A percentile compares a stretch with the other conserved stretches of the same genome.
phyloP scores from a whole-genome alignment of 2,797 vertebrate genomes.

The Cephalopachus bancanus region DNA sequence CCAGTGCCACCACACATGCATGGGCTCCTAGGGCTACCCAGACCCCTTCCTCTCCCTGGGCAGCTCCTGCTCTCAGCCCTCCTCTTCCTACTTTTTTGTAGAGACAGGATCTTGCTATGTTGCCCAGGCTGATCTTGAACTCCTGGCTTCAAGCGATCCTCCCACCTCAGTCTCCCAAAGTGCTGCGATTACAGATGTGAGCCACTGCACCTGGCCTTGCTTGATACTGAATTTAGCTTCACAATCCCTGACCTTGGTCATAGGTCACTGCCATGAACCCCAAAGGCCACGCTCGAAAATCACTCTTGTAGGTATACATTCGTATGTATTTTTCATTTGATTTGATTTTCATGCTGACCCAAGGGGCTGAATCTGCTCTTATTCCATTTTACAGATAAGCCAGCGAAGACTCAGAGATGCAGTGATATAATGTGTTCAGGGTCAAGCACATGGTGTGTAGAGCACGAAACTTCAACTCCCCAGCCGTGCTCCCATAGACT shows the following conservation, averaged over 20 bases:
- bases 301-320: neutral
- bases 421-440: conserved; percentile 28
- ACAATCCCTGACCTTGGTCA: neutral
- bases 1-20: neutral
- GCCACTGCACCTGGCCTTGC: neutral
- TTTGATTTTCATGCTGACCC: conserved; percentile 28
- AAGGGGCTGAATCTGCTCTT: neutral
- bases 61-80: neutral
- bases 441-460: conserved; percentile 4
- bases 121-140: too few relatives aligned
- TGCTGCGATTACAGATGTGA: too few relatives aligned
- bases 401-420: conserved; percentile 38
- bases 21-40: neutral
- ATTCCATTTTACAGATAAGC: conserved; percentile 51
- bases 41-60: neutral
- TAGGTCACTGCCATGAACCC: conserved; percentile 18
- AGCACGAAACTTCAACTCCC: neutral
- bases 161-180: too few relatives aligned
- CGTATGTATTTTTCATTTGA: conserved; percentile 32
- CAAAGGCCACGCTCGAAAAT: conserved; percentile 18
- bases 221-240: conserved; percentile 19
- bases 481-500: neutral
- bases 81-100: neutral
- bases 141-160: too few relatives aligned
- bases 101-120: too few relatives aligned